These are phyloP conservation scores for Enteromius viviparus DNA, from an alignment of 2,797 vertebrate genomes.

Conservation along the genomic window DNA sequence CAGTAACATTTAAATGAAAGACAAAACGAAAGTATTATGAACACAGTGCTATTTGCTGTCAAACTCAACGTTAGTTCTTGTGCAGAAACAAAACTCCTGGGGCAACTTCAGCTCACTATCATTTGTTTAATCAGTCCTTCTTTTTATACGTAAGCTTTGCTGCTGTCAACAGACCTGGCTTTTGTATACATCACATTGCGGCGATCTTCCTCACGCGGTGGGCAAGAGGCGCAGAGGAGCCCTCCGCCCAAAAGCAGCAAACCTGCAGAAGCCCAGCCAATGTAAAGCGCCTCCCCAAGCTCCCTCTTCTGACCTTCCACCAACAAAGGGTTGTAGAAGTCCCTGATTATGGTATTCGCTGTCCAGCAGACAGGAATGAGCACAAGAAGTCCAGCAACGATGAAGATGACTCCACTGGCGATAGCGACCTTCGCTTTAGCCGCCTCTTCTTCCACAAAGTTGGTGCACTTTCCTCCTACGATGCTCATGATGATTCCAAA, in stretches of 20 bases:
- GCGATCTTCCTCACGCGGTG: conserved; percentile 76
- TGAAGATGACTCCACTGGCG: conserved; percentile 79
- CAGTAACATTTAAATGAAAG: not conserved
- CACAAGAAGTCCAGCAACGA: conserved; percentile 80
- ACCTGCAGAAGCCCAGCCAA: conserved; percentile 85
- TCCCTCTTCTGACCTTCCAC: conserved; percentile 77
- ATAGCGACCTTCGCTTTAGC: conserved; percentile 83
- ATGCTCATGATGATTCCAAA: conserved; percentile 81
- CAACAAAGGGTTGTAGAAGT: conserved; percentile 86
- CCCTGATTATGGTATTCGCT: conserved; percentile 79
- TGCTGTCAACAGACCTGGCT: conserved; percentile 63
- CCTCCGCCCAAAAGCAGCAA: conserved; percentile 86
- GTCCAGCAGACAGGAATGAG: conserved; percentile 90
- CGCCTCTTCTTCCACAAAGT: conserved; percentile 85
- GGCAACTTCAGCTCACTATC: not conserved
- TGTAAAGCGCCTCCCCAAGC: conserved; percentile 86
- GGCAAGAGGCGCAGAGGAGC: conserved; percentile 90
- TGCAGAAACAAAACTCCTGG: not conserved
- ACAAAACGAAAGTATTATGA: not conserved
- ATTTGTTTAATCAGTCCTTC: not conserved
- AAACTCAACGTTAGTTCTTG: not conserved
- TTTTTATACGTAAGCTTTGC: conserved; percentile 70
- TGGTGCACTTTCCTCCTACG: conserved; percentile 90
- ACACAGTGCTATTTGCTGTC: not conserved
- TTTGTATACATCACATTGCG: conserved; percentile 68